Conservation (phyloP, 2,113 vertebrate species). For the Neolamprologus variostigma region DNA sequence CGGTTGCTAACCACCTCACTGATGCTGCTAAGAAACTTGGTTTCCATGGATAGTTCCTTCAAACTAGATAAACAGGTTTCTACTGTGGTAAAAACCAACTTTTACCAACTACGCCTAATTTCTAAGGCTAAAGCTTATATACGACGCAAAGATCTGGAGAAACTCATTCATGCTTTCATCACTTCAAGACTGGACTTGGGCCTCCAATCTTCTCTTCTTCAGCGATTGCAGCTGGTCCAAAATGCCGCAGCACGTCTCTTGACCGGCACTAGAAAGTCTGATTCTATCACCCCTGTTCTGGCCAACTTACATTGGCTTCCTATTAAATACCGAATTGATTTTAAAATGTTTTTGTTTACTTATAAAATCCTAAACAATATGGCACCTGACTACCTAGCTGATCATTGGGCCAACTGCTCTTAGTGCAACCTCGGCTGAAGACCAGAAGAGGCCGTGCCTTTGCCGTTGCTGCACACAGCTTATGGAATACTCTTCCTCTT, state of each 20-base stretch:
- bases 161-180: no score
- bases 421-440: no score
- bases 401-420: neutral
- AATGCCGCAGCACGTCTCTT: no score
- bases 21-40: fast-evolving
- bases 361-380: neutral
- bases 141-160: fast-evolving
- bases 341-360: fast-evolving
- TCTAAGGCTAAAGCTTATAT: no score
- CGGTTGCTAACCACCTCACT: fast-evolving
- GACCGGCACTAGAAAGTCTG: fast-evolving
- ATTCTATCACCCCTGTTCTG: fast-evolving
- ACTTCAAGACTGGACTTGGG: no score
- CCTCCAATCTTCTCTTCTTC: fast-evolving
- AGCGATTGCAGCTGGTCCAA: no score
- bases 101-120: no score
- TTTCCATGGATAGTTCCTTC: fast-evolving
- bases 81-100: no score
- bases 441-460: no score
- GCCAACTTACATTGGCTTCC: fast-evolving
- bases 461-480: fast-evolving
- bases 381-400: neutral
- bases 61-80: fast-evolving
- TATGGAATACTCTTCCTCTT: neutral
- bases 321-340: fast-evolving